Conservation (phyloP, 1,140 invertebrate species). For the Drosophila erecta region DNA sequence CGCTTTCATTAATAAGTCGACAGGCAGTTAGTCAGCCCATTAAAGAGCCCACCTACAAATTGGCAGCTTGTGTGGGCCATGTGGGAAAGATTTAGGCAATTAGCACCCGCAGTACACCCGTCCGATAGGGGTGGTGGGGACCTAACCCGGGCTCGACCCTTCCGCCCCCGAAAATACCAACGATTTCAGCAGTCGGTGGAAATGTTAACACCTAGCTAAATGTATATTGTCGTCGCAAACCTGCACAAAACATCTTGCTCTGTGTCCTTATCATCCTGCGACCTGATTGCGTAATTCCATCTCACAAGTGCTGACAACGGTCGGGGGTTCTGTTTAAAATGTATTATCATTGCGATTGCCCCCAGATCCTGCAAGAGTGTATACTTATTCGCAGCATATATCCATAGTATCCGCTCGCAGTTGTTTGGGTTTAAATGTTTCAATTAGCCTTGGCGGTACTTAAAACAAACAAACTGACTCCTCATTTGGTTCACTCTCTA, state of each 20-base stretch:
- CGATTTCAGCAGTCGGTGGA: constrained; percentile 7
- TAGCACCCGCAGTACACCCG: constrained; percentile 37
- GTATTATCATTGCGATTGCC: constrained; percentile 57
- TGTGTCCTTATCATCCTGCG: constrained; percentile 22
- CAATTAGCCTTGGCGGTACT: constrained; percentile 25
- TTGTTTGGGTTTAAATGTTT: constrained; percentile 46
- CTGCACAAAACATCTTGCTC: constrained; percentile 36
- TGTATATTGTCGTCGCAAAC: constrained; percentile 23
- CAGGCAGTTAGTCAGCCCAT: constrained; percentile 64
- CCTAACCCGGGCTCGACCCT: constrained; percentile 16
- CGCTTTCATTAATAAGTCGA: constrained; percentile 60
- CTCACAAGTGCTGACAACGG: constrained; percentile 59
- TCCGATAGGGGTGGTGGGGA: constrained; percentile 15
- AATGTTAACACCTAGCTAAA: constrained; percentile 23
- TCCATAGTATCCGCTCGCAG: constrained; percentile 8
- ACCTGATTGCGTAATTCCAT: constrained; percentile 57
- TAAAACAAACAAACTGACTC: constrained; percentile 16
- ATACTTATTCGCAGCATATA: constrained; percentile 5
- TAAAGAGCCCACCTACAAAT: constrained; percentile 65
- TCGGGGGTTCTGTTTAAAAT: constrained; percentile 67
- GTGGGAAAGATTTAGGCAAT: constrained; percentile 77
- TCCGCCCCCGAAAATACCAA: neutral
- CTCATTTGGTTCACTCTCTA: neutral
- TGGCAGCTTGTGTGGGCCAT: constrained; percentile 69
- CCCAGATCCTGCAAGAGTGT: constrained; percentile 31